Conservation (phyloP, 2,888 invertebrate species). For the Laspeyria flexula region DNA sequence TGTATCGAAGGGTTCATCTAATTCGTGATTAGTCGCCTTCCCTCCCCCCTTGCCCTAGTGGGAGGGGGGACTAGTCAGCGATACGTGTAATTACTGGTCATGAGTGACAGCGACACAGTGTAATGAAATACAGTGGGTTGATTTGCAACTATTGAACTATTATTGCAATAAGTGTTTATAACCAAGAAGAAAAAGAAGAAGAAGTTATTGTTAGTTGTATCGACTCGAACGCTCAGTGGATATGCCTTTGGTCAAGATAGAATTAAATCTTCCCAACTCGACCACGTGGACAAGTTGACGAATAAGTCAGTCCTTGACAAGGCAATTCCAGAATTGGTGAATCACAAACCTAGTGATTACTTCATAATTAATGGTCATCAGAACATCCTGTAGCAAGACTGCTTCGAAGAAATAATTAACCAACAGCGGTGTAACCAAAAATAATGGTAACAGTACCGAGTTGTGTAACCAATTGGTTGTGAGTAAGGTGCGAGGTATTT, state of each 20-base stretch:
- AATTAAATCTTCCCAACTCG: too few relatives aligned
- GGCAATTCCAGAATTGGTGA: too few relatives aligned
- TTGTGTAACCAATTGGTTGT: background rate
- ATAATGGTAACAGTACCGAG: background rate
- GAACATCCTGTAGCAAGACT: background rate
- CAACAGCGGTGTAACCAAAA: background rate
- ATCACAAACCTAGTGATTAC: too few relatives aligned
- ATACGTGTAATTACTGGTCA: conserved; percentile 42
- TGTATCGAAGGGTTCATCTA: conserved; percentile 17
- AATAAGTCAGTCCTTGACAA: too few relatives aligned
- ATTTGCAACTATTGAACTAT: too few relatives aligned
- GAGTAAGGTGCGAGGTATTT: background rate
- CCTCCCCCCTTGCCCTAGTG: background rate
- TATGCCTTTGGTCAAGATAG: too few relatives aligned
- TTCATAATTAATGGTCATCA: background rate
- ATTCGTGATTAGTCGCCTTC: conserved; percentile 19
- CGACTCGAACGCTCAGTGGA: too few relatives aligned
- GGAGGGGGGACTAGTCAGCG: conserved; percentile 33
- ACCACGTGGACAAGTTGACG: too few relatives aligned
- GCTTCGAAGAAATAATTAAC: background rate
- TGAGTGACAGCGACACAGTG: background rate
- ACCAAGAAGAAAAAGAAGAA: too few relatives aligned
- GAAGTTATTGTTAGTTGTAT: too few relatives aligned
- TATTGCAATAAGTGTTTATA: too few relatives aligned
- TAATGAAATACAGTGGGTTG: conserved; percentile 1